A percentile compares a stretch with the other conserved stretches of the same genome.
Evolutionary conservation across 2,113 vertebrate genomes (phyloP).

Genomic region (Setophaga petechia): DNA sequence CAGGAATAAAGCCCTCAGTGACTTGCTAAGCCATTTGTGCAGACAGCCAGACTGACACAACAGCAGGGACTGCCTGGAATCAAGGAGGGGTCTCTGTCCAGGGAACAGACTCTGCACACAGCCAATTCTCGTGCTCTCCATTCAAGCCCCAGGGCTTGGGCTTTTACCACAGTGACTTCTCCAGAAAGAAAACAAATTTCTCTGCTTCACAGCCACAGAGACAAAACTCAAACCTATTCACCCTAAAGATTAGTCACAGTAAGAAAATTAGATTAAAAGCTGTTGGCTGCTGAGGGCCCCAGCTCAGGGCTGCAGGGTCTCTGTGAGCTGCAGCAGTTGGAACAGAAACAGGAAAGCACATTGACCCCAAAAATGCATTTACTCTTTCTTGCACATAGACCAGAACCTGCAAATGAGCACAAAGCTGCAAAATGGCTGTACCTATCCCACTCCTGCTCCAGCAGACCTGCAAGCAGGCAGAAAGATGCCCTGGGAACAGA

Average conservation of each 20-base stretch:
- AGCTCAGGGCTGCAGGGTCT: neutral
- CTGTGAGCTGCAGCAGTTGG: neutral
- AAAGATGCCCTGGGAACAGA: neutral
- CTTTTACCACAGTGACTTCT: neutral
- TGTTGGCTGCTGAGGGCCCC: neutral
- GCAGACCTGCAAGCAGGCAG: neutral
- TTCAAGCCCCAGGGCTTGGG: neutral
- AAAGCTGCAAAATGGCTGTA: neutral
- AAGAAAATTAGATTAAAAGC: conserved; percentile 21
- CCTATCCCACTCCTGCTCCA: neutral
- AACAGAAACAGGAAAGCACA: neutral
- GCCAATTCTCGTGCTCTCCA: neutral
- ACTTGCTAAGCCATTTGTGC: neutral
- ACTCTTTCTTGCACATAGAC: neutral
- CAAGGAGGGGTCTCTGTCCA: neutral
- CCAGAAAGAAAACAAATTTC: neutral
- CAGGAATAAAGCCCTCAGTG: neutral
- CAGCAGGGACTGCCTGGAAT: neutral
- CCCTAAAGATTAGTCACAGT: neutral
- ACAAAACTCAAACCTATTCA: neutral
- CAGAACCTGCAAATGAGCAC: neutral
- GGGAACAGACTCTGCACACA: rapidly evolving
- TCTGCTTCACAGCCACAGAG: neutral
- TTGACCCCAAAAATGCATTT: neutral
- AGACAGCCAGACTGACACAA: neutral